These are phyloP conservation scores for Phaedon cochleariae DNA, from an alignment of 2,888 invertebrate species.

Conservation along the genomic window DNA sequence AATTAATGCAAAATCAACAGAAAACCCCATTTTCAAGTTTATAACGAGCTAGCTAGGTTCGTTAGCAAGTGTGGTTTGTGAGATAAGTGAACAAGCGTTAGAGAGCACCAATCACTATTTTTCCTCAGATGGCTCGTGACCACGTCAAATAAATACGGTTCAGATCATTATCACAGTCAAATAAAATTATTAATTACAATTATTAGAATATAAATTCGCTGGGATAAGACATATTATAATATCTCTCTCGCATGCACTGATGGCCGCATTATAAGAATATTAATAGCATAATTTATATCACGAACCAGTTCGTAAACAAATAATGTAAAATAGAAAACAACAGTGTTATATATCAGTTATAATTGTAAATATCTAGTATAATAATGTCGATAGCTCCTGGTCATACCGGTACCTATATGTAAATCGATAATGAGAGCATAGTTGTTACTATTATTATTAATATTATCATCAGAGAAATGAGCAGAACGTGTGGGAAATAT, in stretches of 20 bases:
- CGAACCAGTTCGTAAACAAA: constrained; percentile 42
- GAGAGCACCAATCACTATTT: background rate
- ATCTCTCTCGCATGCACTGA: constrained; percentile 26
- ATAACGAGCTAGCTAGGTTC: too few relatives aligned
- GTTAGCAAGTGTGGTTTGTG: too few relatives aligned
- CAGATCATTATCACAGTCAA: constrained; percentile 17
- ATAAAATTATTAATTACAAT: constrained; percentile 29
- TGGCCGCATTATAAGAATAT: constrained; percentile 24
- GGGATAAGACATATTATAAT: constrained; percentile 21
- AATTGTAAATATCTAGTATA: constrained; percentile 37
- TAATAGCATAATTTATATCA: constrained; percentile 29
- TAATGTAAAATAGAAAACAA: constrained; percentile 40
- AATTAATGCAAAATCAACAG: too few relatives aligned
- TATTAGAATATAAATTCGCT: constrained; percentile 25
- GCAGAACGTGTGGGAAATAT: constrained; percentile 40
- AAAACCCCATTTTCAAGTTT: too few relatives aligned
- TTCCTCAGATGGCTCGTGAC: constrained; percentile 21
- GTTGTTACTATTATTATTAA: constrained; percentile 38
- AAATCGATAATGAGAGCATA: constrained; percentile 35
- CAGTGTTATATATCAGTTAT: constrained; percentile 48
- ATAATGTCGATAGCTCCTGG: constrained; percentile 37
- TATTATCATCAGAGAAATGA: too few relatives aligned
- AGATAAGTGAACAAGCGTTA: background rate
- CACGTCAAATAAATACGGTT: constrained; percentile 32
- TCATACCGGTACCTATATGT: constrained; percentile 40